Conservation (phyloP, 2,113 vertebrate species). For the Gymnorhina tibicen region DNA sequence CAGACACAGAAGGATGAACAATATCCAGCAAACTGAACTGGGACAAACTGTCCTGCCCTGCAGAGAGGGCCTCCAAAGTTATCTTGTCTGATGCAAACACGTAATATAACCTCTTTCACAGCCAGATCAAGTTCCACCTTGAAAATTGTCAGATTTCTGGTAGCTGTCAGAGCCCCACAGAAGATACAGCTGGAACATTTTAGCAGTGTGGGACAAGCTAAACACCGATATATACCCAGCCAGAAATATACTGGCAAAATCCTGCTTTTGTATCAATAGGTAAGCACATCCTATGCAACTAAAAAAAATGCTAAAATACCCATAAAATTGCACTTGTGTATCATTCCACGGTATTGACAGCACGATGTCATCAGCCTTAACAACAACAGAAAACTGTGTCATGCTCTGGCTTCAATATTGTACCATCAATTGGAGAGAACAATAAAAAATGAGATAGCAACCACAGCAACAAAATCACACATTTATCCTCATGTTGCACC, state of each 20-base stretch:
- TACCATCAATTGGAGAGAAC: not conserved
- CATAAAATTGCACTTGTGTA: not conserved
- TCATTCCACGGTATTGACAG: not conserved
- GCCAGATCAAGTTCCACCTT: not conserved
- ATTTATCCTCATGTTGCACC: not conserved
- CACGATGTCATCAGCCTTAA: not conserved
- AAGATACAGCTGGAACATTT: not conserved
- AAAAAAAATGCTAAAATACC: not conserved
- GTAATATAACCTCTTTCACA: not conserved
- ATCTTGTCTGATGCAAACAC: not conserved
- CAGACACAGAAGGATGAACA: not conserved
- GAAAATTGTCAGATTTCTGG: not conserved
- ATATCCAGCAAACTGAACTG: not conserved
- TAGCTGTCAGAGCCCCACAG: not conserved
- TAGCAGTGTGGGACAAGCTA: not conserved
- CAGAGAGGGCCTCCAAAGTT: not conserved
- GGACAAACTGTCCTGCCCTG: not conserved
- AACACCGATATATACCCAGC: not conserved
- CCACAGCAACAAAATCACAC: not conserved
- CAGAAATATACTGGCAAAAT: not conserved
- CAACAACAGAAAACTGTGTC: not conserved
- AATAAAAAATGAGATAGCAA: not conserved
- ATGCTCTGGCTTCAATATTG: not conserved
- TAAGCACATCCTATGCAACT: not conserved
- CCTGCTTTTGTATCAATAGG: not conserved